Percentiles rank a stretch among this genome's conserved stretches.
Conservation (phyloP, 2,888 invertebrate genomes). For the Lithophane ornitopus region DNA sequence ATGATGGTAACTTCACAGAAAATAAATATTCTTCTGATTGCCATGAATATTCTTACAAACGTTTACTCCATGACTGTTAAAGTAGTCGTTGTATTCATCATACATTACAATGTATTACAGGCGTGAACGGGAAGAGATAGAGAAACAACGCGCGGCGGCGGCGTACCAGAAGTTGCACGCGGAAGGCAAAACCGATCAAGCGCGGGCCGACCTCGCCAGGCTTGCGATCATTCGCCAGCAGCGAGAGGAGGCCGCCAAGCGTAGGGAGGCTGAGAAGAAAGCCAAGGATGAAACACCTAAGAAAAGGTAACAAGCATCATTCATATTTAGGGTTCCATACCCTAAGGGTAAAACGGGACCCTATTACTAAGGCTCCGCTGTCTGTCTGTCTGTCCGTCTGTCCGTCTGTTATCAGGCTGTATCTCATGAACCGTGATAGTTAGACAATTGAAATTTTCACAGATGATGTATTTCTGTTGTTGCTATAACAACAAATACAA, state of each 20-base stretch:
- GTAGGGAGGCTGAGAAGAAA: conserved; percentile 96
- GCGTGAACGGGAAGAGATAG: conserved; percentile 96
- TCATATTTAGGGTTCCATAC: too few species aligned
- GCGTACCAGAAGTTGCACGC: conserved; percentile 98
- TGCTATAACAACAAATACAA: too few species aligned
- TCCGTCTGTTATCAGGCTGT: too few species aligned
- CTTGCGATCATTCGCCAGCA: conserved; percentile 98
- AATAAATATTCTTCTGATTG: too few species aligned
- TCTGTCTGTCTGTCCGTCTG: too few species aligned
- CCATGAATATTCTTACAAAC: too few species aligned
- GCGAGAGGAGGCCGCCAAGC: conserved; percentile 98
- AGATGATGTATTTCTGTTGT: too few species aligned
- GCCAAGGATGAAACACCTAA: conserved; percentile 90
- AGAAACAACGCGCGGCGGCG: conserved; percentile 96
- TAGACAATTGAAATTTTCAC: too few species aligned
- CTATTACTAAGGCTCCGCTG: too few species aligned
- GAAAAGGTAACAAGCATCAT: conserved; percentile 73
- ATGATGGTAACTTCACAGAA: too few species aligned
- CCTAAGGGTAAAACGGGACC: too few species aligned
- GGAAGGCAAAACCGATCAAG: conserved; percentile 98
- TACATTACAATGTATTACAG: conserved; percentile 72
- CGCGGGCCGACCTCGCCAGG: conserved; percentile 97
- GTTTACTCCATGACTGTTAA: background rate
- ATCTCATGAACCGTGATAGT: too few species aligned
- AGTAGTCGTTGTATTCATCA: background rate